phyloP scores from a whole-genome alignment of 2,888 invertebrate species.

The Tipula helvola region DNA sequence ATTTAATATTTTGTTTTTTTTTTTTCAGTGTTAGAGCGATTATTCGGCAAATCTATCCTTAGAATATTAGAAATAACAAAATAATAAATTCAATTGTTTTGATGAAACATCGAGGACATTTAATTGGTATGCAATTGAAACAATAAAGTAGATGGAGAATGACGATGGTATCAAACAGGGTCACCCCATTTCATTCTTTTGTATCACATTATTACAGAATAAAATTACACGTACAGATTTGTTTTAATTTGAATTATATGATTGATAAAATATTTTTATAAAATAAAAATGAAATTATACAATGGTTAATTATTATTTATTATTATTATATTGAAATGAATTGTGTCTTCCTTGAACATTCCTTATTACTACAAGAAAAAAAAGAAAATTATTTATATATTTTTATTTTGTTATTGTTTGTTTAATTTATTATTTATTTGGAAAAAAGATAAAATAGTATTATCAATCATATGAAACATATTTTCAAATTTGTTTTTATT shows the following conservation, averaged over 20 bases:
- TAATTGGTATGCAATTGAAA: neutral
- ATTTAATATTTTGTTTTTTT: neutral
- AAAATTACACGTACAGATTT: neutral
- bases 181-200: neutral
- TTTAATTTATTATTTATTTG: neutral
- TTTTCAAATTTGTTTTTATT: neutral
- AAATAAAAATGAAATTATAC: neutral
- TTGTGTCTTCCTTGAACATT: neutral
- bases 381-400: neutral
- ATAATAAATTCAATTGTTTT: neutral
- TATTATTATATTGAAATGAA: neutral
- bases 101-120: neutral
- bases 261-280: neutral
- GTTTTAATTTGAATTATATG: neutral
- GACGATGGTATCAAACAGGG: neutral
- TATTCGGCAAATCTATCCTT: conserved; percentile 21
- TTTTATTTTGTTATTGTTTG: neutral
- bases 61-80: conserved; percentile 12
- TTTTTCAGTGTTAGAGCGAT: conserved; percentile 20
- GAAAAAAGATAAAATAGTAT: neutral
- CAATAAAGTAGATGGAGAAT: neutral
- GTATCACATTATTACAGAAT: neutral
- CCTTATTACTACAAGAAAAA: neutral
- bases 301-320: neutral
- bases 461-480: neutral